These are phyloP conservation scores for Aporophyla lueneburgensis DNA, from an alignment of 2,888 invertebrate species.

Conservation along the genomic window DNA sequence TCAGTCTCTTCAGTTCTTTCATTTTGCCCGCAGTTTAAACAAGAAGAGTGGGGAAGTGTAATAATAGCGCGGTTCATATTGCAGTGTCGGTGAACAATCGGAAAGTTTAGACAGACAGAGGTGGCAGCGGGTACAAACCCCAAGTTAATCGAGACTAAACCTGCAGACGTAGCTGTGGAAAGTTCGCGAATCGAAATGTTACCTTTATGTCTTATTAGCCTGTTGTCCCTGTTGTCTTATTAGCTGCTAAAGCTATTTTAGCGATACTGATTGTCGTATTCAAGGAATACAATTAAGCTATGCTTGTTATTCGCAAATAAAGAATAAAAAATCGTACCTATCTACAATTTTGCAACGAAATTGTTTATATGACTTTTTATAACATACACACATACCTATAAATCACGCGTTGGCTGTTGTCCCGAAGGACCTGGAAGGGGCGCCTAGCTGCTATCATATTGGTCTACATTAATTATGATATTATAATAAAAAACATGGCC, in stretches of 20 bases:
- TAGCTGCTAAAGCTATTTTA: conserved; percentile 14
- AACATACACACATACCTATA: background rate
- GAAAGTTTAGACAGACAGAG: conserved; percentile 78
- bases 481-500: too few species aligned
- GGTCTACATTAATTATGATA: background rate
- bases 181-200: conserved; percentile 51
- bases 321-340: too few species aligned
- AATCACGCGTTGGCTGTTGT: background rate
- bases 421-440: background rate
- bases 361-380: background rate
- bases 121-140: conserved; percentile 77
- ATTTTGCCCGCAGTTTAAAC: conserved; percentile 68
- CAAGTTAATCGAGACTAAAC: conserved; percentile 79
- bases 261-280: background rate
- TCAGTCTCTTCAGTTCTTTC: conserved; percentile 59
- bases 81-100: conserved; percentile 74
- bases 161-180: conserved; percentile 61
- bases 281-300: background rate
- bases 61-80: conserved; percentile 71
- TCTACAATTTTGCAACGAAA: background rate
- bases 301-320: background rate
- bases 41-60: conserved; percentile 69
- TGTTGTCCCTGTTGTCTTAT: background rate
- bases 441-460: too few species aligned
- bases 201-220: background rate